These are phyloP conservation scores for Biston stratarius DNA, from an alignment of 2,888 invertebrate genomes.

Conservation along the genomic window DNA sequence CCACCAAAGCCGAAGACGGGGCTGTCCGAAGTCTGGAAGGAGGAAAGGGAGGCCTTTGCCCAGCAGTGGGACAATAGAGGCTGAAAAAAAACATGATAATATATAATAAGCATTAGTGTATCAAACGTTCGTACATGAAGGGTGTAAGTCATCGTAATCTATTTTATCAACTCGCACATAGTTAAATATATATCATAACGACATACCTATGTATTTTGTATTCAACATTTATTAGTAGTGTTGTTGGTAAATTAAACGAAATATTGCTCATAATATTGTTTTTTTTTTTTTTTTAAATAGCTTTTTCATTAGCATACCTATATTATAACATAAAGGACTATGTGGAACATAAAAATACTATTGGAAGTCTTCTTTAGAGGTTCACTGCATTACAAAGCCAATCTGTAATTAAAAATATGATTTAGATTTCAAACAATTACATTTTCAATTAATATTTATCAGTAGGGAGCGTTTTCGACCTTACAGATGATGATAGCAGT, in stretches of 20 bases:
- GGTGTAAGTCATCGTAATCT: not conserved
- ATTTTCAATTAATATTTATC: not conserved
- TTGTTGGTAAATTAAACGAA: slow-evolving; percentile 58
- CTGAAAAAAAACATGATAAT: too few species aligned
- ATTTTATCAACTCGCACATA: slow-evolving; percentile 1
- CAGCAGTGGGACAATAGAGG: too few species aligned
- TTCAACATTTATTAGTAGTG: slow-evolving; percentile 49
- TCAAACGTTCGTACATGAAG: not conserved
- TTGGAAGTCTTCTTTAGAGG: not conserved
- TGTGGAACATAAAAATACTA: slow-evolving; percentile 47
- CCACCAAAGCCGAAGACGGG: too few species aligned
- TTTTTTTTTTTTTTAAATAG: slow-evolving; percentile 33
- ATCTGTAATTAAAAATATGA: slow-evolving; percentile 56
- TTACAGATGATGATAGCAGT: not conserved
- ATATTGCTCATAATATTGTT: slow-evolving; percentile 53
- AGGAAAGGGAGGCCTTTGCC: too few species aligned
- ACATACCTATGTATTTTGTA: slow-evolving; percentile 28
- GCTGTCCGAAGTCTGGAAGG: too few species aligned
- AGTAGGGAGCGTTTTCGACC: not conserved
- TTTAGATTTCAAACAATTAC: too few species aligned
- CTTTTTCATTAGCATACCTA: too few species aligned
- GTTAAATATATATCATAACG: not conserved
- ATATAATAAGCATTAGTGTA: too few species aligned
- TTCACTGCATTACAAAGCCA: slow-evolving; percentile 54
- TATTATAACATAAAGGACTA: slow-evolving; percentile 18